These are phyloP conservation scores for Heliconius himera DNA, from an alignment of 1,140 invertebrate species.

Conservation along the genomic window DNA sequence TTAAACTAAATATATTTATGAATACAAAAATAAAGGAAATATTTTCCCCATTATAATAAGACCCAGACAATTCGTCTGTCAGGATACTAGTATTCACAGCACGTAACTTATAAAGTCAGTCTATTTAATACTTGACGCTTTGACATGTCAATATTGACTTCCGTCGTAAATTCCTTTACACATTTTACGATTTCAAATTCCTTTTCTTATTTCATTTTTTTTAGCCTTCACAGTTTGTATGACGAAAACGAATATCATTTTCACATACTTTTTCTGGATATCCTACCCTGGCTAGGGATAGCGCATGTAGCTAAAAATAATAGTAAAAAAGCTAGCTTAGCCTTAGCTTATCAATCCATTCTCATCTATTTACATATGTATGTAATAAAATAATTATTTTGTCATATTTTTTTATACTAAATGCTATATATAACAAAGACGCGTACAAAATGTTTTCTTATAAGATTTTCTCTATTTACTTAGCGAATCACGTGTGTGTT, in stretches of 20 bases:
- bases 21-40: background rate
- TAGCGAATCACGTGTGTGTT: background rate
- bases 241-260: background rate
- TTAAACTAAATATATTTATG: too few relatives aligned
- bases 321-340: too few relatives aligned
- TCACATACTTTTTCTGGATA: too few relatives aligned
- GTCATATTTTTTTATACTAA: background rate
- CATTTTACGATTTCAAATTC: background rate
- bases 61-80: background rate
- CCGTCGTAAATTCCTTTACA: background rate
- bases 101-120: conserved; percentile 1
- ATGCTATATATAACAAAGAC: background rate
- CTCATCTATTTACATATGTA: too few relatives aligned
- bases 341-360: too few relatives aligned
- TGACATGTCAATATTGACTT: background rate
- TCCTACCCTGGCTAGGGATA: too few relatives aligned
- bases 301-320: too few relatives aligned
- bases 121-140: conserved; percentile 11
- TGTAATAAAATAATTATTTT: background rate
- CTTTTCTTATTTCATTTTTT: background rate
- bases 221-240: background rate
- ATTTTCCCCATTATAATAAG: background rate
- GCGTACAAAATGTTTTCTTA: background rate
- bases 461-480: background rate
- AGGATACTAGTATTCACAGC: background rate